Conservation (phyloP, 53 echinoderm and acorn worm species). For the Arbacia lixula region DNA sequence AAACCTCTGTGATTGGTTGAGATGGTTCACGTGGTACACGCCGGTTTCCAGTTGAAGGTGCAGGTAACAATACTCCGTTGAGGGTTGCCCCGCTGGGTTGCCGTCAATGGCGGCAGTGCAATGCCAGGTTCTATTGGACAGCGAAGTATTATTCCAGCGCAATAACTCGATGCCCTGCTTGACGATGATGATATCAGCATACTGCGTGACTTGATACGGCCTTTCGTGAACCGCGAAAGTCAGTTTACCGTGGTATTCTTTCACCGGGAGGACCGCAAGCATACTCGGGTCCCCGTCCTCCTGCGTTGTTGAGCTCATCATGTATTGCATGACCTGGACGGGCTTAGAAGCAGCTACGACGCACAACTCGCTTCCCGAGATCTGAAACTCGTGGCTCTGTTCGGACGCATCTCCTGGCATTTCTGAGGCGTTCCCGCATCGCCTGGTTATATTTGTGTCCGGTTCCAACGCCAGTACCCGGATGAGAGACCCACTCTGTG, state of each 20-base stretch:
- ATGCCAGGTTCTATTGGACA: too few species aligned
- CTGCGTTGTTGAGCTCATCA: not conserved
- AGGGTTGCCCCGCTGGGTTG: too few species aligned
- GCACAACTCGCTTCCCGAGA: not conserved
- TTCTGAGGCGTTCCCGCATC: too few species aligned
- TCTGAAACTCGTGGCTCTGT: not conserved
- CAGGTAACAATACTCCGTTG: too few species aligned
- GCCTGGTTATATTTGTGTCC: not conserved
- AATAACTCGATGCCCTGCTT: too few species aligned
- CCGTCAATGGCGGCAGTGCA: too few species aligned
- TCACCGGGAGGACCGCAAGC: not conserved
- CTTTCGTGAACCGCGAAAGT: not conserved
- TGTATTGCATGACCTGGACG: conserved; percentile 2
- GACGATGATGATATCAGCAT: not conserved
- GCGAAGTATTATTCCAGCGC: too few species aligned
- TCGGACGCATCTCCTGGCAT: not conserved
- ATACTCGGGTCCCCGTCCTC: conserved; percentile 7
- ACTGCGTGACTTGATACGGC: not conserved
- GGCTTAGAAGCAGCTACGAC: not conserved
- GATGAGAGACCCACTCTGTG: not conserved
- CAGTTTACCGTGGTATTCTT: not conserved
- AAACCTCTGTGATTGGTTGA: too few species aligned
- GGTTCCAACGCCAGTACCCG: not conserved
- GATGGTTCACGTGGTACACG: too few species aligned
- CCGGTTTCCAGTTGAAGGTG: too few species aligned